These are phyloP conservation scores for Hymenopus coronatus DNA, from an alignment of 2,888 invertebrate genomes.

Conservation along the genomic window DNA sequence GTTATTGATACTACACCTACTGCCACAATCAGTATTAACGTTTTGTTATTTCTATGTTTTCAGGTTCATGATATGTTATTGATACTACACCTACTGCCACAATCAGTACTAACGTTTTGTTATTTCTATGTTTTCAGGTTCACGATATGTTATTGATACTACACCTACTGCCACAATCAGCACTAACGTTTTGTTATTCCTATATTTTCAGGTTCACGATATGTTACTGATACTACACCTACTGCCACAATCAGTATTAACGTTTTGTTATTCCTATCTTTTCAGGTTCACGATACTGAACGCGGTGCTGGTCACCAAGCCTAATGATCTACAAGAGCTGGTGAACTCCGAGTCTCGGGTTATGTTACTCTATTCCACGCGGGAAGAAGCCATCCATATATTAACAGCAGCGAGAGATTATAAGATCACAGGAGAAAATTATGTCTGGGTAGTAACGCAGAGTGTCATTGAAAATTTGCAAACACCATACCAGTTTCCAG, in stretches of 20 bases:
- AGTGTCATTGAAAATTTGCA: conserved; percentile 79
- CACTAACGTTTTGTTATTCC: too few relatives aligned
- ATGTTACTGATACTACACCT: too few relatives aligned
- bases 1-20: too few relatives aligned
- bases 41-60: too few relatives aligned
- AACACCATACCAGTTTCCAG: conserved; percentile 74
- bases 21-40: too few relatives aligned
- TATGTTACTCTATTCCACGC: conserved; percentile 86
- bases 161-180: too few relatives aligned
- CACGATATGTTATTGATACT: too few relatives aligned
- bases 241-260: not conserved
- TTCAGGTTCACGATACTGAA: conserved; percentile 82
- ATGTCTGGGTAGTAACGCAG: conserved; percentile 96
- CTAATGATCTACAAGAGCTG: conserved; percentile 71
- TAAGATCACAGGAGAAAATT: conserved; percentile 85
- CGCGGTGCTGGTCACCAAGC: conserved; percentile 77
- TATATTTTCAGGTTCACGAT: too few relatives aligned
- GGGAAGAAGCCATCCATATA: conserved; percentile 82
- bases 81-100: too few relatives aligned
- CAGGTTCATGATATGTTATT: too few relatives aligned
- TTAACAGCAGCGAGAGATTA: conserved; percentile 70
- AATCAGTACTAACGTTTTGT: too few relatives aligned
- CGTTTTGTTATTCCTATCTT: conserved; percentile 47
- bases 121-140: too few relatives aligned
- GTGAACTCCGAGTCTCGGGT: conserved; percentile 89